Conservation (phyloP, 2,113 vertebrate genomes). For the Pollimyrus isidori region DNA sequence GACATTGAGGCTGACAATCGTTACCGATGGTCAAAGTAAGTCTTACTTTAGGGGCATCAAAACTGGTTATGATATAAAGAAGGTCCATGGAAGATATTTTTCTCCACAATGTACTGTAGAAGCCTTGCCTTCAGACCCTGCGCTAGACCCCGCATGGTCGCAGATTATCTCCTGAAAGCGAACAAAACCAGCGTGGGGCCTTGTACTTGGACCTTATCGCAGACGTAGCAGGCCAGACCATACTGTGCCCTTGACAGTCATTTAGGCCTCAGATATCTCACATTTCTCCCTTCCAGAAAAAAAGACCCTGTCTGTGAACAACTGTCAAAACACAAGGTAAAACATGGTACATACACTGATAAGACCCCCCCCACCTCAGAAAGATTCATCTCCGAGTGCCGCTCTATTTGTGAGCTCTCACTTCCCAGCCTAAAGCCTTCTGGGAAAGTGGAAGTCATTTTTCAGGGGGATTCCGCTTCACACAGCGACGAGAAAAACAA, state of each 20-base stretch:
- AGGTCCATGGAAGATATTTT: neutral
- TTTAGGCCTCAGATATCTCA: conserved; percentile 53
- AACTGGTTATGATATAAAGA: neutral
- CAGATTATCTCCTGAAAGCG: conserved; percentile 30
- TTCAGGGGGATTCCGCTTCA: neutral
- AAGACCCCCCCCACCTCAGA: neutral
- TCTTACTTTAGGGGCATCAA: neutral
- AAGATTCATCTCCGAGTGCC: neutral
- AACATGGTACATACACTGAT: conserved; percentile 1
- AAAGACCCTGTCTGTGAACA: neutral
- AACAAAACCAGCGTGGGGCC: conserved; percentile 54
- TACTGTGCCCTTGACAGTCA: conserved; percentile 63
- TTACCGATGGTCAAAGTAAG: neutral
- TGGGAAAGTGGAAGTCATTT: neutral
- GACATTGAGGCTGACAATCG: neutral
- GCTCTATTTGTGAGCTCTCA: neutral
- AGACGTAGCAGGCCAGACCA: conserved; percentile 56
- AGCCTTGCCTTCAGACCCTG: neutral
- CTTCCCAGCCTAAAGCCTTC: neutral
- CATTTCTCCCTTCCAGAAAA: conserved; percentile 37
- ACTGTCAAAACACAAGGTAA: conserved; percentile 7
- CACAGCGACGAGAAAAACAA: neutral
- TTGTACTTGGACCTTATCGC: conserved; percentile 72
- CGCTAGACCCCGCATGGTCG: conserved; percentile 1
- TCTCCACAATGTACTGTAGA: neutral